Evolutionary conservation across 53 echinoderm and acorn worm genomes (phyloP).

Genomic region (Patiria pectinifera): DNA sequence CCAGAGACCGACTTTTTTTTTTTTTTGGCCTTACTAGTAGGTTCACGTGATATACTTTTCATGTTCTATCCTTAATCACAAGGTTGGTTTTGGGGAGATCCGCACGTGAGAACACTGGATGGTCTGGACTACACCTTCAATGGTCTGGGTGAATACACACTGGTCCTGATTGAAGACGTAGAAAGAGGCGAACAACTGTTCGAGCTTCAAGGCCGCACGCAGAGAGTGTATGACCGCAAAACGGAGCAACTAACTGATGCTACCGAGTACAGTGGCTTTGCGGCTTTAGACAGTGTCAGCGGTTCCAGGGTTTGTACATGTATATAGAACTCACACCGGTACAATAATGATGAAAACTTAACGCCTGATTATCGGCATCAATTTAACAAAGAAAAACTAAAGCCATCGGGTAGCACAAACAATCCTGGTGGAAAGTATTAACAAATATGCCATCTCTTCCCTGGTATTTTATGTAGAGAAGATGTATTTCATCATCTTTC

Average conservation of each 20-base stretch:
- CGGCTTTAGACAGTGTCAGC: slow-evolving; percentile 38
- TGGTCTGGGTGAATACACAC: slow-evolving; percentile 88
- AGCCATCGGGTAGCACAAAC: too few relatives aligned
- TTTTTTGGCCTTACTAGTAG: too few relatives aligned
- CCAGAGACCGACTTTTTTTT: too few relatives aligned
- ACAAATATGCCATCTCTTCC: too few relatives aligned
- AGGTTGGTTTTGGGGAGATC: slow-evolving; percentile 93
- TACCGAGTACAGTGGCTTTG: slow-evolving; percentile 74
- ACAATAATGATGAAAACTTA: too few relatives aligned
- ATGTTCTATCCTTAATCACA: not conserved
- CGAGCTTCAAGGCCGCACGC: slow-evolving; percentile 77
- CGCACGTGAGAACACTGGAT: slow-evolving; percentile 91
- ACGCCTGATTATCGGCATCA: too few relatives aligned
- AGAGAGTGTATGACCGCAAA: slow-evolving; percentile 39
- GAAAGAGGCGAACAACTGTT: slow-evolving; percentile 27
- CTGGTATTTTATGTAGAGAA: too few relatives aligned
- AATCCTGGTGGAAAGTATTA: too few relatives aligned
- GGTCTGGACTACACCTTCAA: slow-evolving; percentile 88
- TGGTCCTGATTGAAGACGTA: slow-evolving; percentile 31
- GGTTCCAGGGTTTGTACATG: not conserved
- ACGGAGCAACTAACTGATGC: slow-evolving; percentile 63
- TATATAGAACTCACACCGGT: too few relatives aligned
- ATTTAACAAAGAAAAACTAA: too few relatives aligned
- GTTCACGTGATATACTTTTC: not conserved
- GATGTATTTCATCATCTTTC: too few relatives aligned